phyloP scores from a whole-genome alignment of 2,113 vertebrate species.

The Oxyura jamaicensis region DNA sequence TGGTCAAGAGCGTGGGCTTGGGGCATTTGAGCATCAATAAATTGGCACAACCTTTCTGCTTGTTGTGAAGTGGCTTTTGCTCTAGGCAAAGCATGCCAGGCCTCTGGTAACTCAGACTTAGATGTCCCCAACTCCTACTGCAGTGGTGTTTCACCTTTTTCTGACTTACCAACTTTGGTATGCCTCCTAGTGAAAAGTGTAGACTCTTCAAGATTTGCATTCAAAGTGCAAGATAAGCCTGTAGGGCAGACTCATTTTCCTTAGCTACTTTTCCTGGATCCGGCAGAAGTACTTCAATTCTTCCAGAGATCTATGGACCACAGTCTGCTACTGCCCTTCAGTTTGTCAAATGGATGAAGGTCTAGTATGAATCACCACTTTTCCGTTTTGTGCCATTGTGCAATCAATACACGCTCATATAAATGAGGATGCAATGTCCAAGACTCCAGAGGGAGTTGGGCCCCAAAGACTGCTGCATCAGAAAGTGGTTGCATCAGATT shows the following conservation, averaged over 20 bases:
- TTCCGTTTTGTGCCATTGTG: constrained; percentile 43
- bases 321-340: constrained; percentile 3
- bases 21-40: background rate
- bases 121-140: background rate
- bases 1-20: background rate
- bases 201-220: background rate
- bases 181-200: background rate
- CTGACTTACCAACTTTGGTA: background rate
- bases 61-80: background rate
- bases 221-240: constrained; percentile 8
- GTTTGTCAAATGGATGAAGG: constrained; percentile 12
- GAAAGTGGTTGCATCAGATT: constrained; percentile 29
- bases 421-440: constrained; percentile 46
- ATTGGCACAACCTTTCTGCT: background rate
- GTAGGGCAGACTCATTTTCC: background rate
- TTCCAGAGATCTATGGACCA: constrained; percentile 22
- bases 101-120: background rate
- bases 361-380: constrained; percentile 51
- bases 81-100: background rate
- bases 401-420: constrained; percentile 55
- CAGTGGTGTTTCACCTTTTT: background rate
- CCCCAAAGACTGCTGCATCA: constrained; percentile 26
- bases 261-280: background rate
- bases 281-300: constrained; percentile 5
- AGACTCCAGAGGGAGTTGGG: constrained; percentile 11